These are phyloP conservation scores for Cyprinella venusta DNA, from an alignment of 2,797 vertebrate species.

Conservation along the genomic window DNA sequence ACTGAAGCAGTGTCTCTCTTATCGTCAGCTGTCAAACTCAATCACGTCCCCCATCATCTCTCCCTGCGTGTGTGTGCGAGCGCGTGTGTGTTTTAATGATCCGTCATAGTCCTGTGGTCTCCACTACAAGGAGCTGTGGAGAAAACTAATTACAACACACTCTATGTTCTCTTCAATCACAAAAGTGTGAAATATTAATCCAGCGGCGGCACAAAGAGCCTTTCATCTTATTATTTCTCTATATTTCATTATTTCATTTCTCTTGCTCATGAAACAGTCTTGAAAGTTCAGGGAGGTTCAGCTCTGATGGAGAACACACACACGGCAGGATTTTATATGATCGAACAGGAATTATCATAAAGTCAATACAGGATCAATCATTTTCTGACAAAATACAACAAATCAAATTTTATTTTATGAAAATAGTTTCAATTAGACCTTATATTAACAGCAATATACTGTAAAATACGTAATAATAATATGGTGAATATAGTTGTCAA, in stretches of 20 bases:
- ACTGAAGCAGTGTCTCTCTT: conserved; percentile 53
- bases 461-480: too few relatives aligned
- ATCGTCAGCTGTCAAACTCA: conserved; percentile 59
- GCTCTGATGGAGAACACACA: conserved; percentile 7
- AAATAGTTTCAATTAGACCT: background rate
- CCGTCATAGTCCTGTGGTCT: conserved; percentile 31
- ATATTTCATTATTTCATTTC: conserved; percentile 46
- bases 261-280: conserved; percentile 4
- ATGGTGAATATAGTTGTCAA: too few relatives aligned
- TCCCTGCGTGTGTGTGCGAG: conserved; percentile 19
- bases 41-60: conserved; percentile 45
- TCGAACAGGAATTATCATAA: background rate
- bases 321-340: background rate
- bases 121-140: conserved; percentile 35
- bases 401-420: background rate
- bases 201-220: conserved; percentile 34
- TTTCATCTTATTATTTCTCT: conserved; percentile 51
- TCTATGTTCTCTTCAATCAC: conserved; percentile 53
- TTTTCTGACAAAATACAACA: background rate
- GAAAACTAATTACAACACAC: conserved; percentile 58
- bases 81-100: conserved; percentile 48
- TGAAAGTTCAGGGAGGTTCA: conserved; percentile 11
- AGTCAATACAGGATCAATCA: background rate
- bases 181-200: conserved; percentile 59
- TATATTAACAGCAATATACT: background rate